Evolutionary conservation across 1,140 invertebrate species (phyloP).

Genomic region (Melipona quadrifasciata): DNA sequence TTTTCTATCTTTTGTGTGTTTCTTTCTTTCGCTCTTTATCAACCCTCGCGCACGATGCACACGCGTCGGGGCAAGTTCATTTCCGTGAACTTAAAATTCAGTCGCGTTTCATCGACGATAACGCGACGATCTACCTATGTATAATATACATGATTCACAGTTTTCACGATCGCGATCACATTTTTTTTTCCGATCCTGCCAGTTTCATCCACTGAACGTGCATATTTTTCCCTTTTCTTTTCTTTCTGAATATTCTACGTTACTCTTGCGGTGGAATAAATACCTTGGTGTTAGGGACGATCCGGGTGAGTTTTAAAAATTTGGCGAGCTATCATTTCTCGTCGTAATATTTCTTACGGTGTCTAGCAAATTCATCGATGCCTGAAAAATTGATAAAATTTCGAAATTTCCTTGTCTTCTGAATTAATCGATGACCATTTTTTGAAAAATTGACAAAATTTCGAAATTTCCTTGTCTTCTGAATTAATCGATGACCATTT

Average conservation of each 20-base stretch:
- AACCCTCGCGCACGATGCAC: conserved; percentile 25
- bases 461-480: too few relatives aligned
- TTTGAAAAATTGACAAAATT: too few relatives aligned
- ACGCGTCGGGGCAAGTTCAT: conserved; percentile 33
- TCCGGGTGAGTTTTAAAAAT: neutral
- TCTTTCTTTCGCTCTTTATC: neutral
- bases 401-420: too few relatives aligned
- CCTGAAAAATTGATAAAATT: too few relatives aligned
- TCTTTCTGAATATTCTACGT: neutral
- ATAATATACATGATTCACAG: too few relatives aligned
- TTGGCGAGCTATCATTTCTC: neutral
- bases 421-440: too few relatives aligned
- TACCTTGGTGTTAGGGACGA: neutral
- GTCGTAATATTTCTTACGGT: too few relatives aligned
- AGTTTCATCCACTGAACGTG: neutral
- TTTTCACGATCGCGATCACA: neutral
- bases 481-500: too few relatives aligned
- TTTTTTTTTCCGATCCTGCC: neutral
- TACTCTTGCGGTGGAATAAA: neutral
- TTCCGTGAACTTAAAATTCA: conserved; percentile 12
- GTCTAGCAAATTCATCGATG: too few relatives aligned
- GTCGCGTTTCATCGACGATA: neutral
- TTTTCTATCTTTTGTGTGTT: neutral
- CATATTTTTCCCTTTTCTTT: too few relatives aligned
- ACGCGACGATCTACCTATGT: neutral